Evolutionary conservation across 2,888 invertebrate species (phyloP).

Genomic region (Eilema depressum): DNA sequence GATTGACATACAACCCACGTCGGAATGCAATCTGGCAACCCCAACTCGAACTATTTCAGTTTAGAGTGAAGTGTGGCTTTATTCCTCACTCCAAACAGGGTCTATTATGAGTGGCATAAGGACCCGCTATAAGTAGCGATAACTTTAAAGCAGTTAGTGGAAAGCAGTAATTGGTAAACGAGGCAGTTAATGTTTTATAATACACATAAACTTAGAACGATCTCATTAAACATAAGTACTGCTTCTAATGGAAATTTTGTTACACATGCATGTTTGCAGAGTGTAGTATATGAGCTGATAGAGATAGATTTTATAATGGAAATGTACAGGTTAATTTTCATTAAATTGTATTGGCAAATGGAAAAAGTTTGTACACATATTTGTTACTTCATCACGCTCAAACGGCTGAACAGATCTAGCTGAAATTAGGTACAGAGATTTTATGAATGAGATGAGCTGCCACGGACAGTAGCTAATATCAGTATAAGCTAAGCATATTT

Average conservation of each 20-base stretch:
- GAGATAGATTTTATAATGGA: background rate
- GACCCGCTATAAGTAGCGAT: conserved; percentile 13
- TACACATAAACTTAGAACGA: conserved; percentile 21
- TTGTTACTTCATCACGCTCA: too few species aligned
- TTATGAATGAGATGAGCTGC: too few species aligned
- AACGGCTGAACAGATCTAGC: too few species aligned
- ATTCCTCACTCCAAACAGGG: background rate
- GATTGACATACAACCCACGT: background rate
- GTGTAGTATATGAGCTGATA: background rate
- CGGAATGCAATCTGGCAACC: background rate
- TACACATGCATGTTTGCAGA: background rate
- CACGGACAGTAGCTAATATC: too few species aligned
- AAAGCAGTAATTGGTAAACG: conserved; percentile 18
- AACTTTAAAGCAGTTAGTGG: conserved; percentile 6
- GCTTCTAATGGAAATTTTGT: conserved; percentile 19
- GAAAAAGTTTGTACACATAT: too few species aligned
- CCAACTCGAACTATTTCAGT: background rate
- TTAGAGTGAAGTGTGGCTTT: background rate
- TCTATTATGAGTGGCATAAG: conserved; percentile 10
- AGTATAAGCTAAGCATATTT: too few species aligned
- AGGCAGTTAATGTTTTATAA: conserved; percentile 28
- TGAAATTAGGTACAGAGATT: too few species aligned
- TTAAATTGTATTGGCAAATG: too few species aligned
- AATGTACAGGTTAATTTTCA: background rate
- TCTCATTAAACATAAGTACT: conserved; percentile 18